These are phyloP conservation scores for Drosophila pandora DNA, from an alignment of 1,140 invertebrate genomes.

Conservation along the genomic window DNA sequence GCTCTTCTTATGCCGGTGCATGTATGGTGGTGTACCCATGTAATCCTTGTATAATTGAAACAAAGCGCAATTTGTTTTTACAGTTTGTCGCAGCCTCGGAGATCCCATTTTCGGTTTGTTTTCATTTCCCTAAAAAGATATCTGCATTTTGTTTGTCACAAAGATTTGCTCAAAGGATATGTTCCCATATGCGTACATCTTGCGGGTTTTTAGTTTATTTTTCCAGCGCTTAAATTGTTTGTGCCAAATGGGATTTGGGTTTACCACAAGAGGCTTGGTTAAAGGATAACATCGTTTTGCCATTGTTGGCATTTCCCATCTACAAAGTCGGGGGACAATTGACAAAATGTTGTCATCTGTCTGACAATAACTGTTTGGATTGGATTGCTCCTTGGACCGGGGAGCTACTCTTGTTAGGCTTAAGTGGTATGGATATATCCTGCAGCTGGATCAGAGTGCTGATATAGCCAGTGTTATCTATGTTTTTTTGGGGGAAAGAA, in stretches of 20 bases:
- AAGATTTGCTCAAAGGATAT: slow-evolving; percentile 79
- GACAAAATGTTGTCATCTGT: slow-evolving; percentile 67
- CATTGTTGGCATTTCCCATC: slow-evolving; percentile 57
- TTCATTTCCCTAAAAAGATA: slow-evolving; percentile 65
- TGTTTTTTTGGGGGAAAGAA: background rate
- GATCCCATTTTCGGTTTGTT: slow-evolving; percentile 79
- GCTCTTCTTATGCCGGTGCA: background rate
- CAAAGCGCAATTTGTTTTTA: slow-evolving; percentile 80
- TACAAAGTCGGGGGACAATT: slow-evolving; percentile 52
- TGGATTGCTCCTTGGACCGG: slow-evolving; percentile 13
- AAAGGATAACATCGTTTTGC: slow-evolving; percentile 82
- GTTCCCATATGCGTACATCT: slow-evolving; percentile 60
- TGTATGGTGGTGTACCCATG: slow-evolving; percentile 22
- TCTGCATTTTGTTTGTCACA: slow-evolving; percentile 51
- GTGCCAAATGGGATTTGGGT: slow-evolving; percentile 77
- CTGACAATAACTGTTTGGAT: slow-evolving; percentile 52
- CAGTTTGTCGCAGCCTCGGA: slow-evolving; percentile 78
- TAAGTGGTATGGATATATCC: slow-evolving; percentile 26
- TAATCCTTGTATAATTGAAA: slow-evolving; percentile 82
- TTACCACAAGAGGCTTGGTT: slow-evolving; percentile 76
- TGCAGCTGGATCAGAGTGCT: slow-evolving; percentile 41
- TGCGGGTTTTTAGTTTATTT: slow-evolving; percentile 67
- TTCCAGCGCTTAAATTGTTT: slow-evolving; percentile 77
- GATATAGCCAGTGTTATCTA: slow-evolving; percentile 40
- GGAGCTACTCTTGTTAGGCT: slow-evolving; percentile 17